A percentile compares a stretch with the other conserved stretches of the same genome.
These are phyloP conservation scores for zebrafish (Danio rerio) DNA, from an alignment of 2,113 vertebrate genomes.

Conservation along the genomic window GRCz12tu NC_133187.1:36392501-36393000, in stretches of 20 bases:
- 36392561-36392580: background rate
- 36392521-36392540: background rate
- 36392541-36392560: background rate
- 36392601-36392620: background rate
- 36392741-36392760: constrained; percentile 39
- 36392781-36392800: constrained; percentile 42
- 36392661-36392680: constrained; percentile 16
- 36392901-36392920: constrained; percentile 31
- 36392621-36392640: background rate
- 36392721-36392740: constrained; percentile 19
- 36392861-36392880: background rate
- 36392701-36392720: constrained; percentile 41
- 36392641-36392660: background rate
- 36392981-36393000: too few species aligned
- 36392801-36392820: constrained; percentile 30
- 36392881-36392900: constrained; percentile 13
- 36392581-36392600: background rate
- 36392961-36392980: too few species aligned
- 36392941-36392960: background rate
- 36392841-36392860: constrained; percentile 25
- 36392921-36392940: constrained; percentile 22
- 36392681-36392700: constrained; percentile 25
- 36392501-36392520: constrained; percentile 12
- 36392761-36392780: constrained; percentile 41
- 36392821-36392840: constrained; percentile 19